Evolutionary conservation across 2,797 vertebrate genomes (phyloP).

Genomic region (Neoniphon sammara): DNA sequence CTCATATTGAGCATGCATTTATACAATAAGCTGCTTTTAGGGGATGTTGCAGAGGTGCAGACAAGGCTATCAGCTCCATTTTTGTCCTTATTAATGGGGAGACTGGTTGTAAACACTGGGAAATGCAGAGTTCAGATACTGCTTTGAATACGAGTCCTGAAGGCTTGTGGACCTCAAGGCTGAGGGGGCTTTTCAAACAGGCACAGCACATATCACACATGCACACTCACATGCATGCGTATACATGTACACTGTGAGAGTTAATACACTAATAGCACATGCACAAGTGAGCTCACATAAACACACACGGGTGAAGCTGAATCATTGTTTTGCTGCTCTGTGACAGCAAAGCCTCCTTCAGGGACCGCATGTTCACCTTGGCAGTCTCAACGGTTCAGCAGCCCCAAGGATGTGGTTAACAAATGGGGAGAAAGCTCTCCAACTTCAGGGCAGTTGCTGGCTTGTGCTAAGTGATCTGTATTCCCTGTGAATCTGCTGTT

Average conservation of each 20-base stretch:
- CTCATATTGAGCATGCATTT: background rate
- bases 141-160: constrained; percentile 52
- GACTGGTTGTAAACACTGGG: constrained; percentile 33
- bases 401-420: constrained; percentile 95
- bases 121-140: constrained; percentile 42
- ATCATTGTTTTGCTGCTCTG: constrained; percentile 83
- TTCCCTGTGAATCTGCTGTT: constrained; percentile 98
- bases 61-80: background rate
- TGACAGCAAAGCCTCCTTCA: constrained; percentile 87
- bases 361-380: constrained; percentile 87
- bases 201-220: constrained; percentile 34
- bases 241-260: constrained; percentile 9
- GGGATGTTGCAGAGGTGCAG: background rate
- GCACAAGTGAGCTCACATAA: constrained; percentile 70
- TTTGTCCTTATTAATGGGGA: constrained; percentile 7
- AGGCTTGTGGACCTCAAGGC: constrained; percentile 37
- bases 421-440: constrained; percentile 86
- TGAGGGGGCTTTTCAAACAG: constrained; percentile 61
- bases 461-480: constrained; percentile 99
- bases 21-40: background rate
- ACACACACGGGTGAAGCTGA: constrained; percentile 73
- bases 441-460: constrained; percentile 88
- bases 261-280: constrained; percentile 69
- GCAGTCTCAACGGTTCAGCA: constrained; percentile 90
- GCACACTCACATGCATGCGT: constrained; percentile 8